Percentiles rank a stretch among this genome's conserved stretches.
Evolutionary conservation across 1,140 invertebrate genomes (phyloP).

Genomic region (Homarus americanus): DNA sequence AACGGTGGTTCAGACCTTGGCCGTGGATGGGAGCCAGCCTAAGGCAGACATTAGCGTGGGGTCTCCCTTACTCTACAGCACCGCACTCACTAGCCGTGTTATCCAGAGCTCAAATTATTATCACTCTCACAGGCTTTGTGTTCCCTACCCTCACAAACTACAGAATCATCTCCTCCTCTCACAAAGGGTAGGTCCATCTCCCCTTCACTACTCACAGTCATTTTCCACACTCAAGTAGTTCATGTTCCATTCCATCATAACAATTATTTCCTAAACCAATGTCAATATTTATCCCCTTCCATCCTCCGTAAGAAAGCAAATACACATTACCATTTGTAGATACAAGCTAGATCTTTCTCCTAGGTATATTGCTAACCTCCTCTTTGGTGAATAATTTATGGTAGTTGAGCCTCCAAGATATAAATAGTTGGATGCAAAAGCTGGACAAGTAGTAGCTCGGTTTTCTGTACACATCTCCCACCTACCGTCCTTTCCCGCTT

Average conservation of each 20-base stretch:
- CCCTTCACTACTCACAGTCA: neutral
- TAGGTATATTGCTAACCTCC: neutral
- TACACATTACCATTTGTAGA: neutral
- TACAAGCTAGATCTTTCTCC: neutral
- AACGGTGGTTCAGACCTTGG: neutral
- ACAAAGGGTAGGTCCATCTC: neutral
- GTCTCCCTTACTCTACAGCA: neutral
- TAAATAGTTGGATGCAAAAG: neutral
- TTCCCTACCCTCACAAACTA: neutral
- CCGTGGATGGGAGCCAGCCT: neutral
- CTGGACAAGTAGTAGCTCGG: neutral
- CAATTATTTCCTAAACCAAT: neutral
- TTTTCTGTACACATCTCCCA: neutral
- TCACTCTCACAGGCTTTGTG: conserved; percentile 8
- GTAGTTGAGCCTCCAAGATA: neutral
- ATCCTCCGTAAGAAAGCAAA: neutral
- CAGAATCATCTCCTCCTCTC: neutral
- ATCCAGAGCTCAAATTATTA: conserved; percentile 28
- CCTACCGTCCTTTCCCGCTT: too few relatives aligned
- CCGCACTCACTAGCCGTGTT: conserved; percentile 17
- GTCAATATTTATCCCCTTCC: neutral
- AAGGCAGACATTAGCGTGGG: neutral
- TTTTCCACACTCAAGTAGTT: neutral
- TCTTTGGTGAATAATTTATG: neutral
- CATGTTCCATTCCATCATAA: neutral